A percentile compares a stretch with the other conserved stretches of the same genome.
These are phyloP conservation scores for Corapipo altera DNA, from an alignment of 2,113 vertebrate genomes.

Conservation along the genomic window DNA sequence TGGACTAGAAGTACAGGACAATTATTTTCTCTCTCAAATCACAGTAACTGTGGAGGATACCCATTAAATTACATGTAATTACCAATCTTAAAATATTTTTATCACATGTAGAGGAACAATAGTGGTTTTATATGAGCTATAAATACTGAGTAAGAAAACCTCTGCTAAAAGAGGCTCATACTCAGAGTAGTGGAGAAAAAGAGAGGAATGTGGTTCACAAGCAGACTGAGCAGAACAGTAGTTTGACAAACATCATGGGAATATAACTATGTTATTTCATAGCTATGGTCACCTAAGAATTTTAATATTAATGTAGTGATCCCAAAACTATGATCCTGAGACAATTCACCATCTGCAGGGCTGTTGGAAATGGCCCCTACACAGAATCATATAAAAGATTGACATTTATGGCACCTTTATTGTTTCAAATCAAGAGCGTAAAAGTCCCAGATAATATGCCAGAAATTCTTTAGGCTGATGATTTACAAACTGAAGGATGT, in stretches of 20 bases:
- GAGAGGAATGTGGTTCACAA: background rate
- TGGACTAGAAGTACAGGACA: background rate
- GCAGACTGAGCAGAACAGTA: background rate
- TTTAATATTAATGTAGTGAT: background rate
- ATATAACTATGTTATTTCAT: background rate
- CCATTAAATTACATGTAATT: background rate
- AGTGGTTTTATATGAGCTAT: background rate
- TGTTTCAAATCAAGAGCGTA: background rate
- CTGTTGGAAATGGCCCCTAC: background rate
- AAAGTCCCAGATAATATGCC: background rate
- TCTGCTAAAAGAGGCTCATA: background rate
- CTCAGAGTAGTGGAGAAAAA: background rate
- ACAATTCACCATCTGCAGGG: background rate
- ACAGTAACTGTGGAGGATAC: background rate
- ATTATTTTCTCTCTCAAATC: slow-evolving; percentile 28
- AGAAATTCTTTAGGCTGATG: background rate
- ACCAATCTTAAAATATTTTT: slow-evolving; percentile 13
- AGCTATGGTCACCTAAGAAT: background rate
- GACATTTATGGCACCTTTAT: background rate
- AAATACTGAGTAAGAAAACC: background rate
- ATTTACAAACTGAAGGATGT: background rate
- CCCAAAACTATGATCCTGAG: background rate
- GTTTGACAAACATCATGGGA: background rate
- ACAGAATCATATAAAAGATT: background rate
- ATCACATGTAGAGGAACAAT: background rate